Base-by-base conservation (phyloP, 2,888 invertebrate genomes). In the Synergus japonicus region DNA sequence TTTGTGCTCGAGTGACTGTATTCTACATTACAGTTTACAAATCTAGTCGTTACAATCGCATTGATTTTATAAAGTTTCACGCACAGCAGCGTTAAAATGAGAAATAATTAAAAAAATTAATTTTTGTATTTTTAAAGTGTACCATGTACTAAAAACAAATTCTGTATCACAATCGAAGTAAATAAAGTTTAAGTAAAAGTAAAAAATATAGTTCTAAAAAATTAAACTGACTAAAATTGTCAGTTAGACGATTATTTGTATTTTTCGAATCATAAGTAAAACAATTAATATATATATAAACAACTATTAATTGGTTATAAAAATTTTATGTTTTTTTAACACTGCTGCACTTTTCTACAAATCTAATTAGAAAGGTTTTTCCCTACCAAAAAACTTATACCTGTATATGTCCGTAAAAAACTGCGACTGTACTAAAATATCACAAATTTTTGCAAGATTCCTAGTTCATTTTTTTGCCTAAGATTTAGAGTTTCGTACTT, bases 1-100 rank as follows among this genome's bases (percentile, higher is more conserved):
- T 73, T 54, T 54, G 54, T 73, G 73, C 73, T 73, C 73, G 54
- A 37, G n/a, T 43, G 41, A 43, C 41, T 37, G 54, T 73, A 69
- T 41, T 73, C 73, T 73, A 73, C 49, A 73, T 73, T 73, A 54
- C 73, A 73, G 49, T 69, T 69, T 29, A 69, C 44, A 46, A 69
- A 46, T 49, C 46, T 46, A 73, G 41, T 73, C 73, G 54, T 73
- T 58, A 73, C 54, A 73, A 54, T 73, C 73, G 37, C 73, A 54
- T 37, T 49, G 7, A 37, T n/a, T 73, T 18, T 54, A 15, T 54
- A 54, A 15, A 46, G 22, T 49, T 69, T 67, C 9, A 69, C 69
- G 69, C 49, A 73, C 22, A 67, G 13, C 67, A 63, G 67, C 46
- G 44, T 67, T 67, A 46, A 67, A 67, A 63, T 13, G 4, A 13